Evolutionary conservation across 2,888 invertebrate species (phyloP).

Genomic region (Amblyteles armatorius): DNA sequence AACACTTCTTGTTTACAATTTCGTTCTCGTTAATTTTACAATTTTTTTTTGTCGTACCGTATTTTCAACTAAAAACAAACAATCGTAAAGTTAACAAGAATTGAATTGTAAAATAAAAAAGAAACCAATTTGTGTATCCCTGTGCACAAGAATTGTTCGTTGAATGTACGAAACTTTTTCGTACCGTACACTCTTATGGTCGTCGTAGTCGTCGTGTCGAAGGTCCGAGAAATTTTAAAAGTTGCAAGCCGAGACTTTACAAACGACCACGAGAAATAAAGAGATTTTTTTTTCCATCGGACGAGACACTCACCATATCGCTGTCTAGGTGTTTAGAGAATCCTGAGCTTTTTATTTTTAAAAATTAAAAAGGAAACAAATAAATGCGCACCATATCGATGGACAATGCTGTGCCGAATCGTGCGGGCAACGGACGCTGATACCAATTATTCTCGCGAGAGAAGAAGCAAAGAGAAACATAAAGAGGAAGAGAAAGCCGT

Average conservation of each 20-base stretch:
- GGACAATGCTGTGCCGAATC: slow-evolving; percentile 23
- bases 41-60: no score
- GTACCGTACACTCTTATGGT: neutral
- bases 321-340: slow-evolving; percentile 65
- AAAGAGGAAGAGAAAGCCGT: neutral
- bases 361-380: slow-evolving; percentile 1
- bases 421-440: slow-evolving; percentile 14
- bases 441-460: slow-evolving; percentile 1
- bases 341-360: slow-evolving; percentile 45
- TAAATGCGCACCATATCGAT: slow-evolving; percentile 1
- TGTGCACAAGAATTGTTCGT: no score
- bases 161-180: no score
- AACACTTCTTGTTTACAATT: no score
- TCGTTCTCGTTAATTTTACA: no score
- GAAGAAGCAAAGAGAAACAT: neutral
- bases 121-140: no score
- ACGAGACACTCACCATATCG: slow-evolving; percentile 61
- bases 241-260: neutral
- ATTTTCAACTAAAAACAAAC: no score
- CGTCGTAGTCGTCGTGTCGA: neutral
- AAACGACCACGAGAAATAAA: neutral
- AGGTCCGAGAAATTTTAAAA: neutral
- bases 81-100: no score
- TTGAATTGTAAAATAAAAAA: neutral
- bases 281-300: slow-evolving; percentile 17